Base-by-base conservation (phyloP, 2,888 invertebrate species). In the Hirtodrosophila histrioides region DNA sequence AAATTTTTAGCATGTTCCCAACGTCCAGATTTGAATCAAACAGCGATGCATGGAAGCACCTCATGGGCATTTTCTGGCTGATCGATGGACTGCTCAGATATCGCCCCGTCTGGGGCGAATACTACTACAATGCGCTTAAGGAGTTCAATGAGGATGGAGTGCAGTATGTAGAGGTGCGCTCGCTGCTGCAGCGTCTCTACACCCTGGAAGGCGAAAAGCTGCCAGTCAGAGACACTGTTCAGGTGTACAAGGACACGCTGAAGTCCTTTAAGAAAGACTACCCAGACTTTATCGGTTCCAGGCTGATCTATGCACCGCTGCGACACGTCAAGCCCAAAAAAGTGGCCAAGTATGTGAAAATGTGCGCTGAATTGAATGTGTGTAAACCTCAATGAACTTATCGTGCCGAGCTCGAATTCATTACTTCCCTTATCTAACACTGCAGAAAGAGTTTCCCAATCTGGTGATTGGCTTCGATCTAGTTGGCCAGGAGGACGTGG, bases 381-480 rank as follows among this genome's bases (percentile, higher is more conserved):
- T 60, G 80, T 74, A 11, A 1, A 7, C 7, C 11, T 35, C 36
- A 0, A 10, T 0, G 9, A 12, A 5, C 31, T 11, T 35, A 4
- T 8, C 24, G 4, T 27, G 0, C 6, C 6, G 4, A 27, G 27
- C 27, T 5, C 6, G 27, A 3, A 4, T 1, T 23, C 12, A 5
- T 36, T n/a, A n/a, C 17, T 17, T 17, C 17, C 17, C 29, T 17
- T n/a, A 29, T 39, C 11, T 3, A 10, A 0, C 0, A 0, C 27
- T 54, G 11, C 27, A 93, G 88, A 80, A 83, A 3, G 88, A 91
- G 11, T 94, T 94, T 88, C 95, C 96, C 0, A 92, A 94, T n/a
- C 93, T 94, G 56, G 92, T 96, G 12, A 94, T 94, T 33, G 97
- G 96, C 4, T 96, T 96, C 75, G 96, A 96, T 91, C 92, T 97